Evolutionary conservation across 1,140 invertebrate species (phyloP).

Genomic region (Choristoneura fumiferana): DNA sequence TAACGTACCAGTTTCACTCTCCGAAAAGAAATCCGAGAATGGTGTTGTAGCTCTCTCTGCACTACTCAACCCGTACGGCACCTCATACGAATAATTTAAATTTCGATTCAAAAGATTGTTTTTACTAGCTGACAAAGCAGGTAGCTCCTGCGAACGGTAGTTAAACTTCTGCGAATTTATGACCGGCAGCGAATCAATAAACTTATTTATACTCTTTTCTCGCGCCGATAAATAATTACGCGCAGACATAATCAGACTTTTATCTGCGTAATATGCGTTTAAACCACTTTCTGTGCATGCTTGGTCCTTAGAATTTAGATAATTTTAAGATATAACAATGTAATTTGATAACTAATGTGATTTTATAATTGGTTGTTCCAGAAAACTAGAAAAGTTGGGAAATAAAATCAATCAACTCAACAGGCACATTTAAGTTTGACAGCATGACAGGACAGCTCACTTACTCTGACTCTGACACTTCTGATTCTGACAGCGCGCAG

Average conservation of each 20-base stretch:
- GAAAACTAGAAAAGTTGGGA: constrained; percentile 9
- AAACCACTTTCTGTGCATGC: not conserved
- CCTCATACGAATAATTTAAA: constrained; percentile 49
- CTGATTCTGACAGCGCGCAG: too few species aligned
- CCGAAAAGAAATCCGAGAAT: constrained; percentile 67
- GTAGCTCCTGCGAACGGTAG: constrained; percentile 49
- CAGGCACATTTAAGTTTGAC: not conserved
- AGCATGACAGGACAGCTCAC: too few species aligned
- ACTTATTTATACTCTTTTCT: constrained; percentile 59
- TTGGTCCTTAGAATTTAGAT: not conserved
- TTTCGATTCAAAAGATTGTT: constrained; percentile 55
- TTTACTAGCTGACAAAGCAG: constrained; percentile 53
- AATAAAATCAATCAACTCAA: constrained; percentile 13
- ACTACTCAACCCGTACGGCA: constrained; percentile 40
- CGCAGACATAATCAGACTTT: constrained; percentile 60
- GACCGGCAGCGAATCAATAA: constrained; percentile 62
- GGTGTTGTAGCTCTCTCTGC: constrained; percentile 57
- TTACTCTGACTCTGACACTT: too few species aligned
- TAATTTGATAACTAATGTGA: not conserved
- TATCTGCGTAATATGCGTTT: too few species aligned
- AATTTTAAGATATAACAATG: too few species aligned
- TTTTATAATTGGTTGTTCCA: not conserved
- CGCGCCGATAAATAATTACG: constrained; percentile 63
- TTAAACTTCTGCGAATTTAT: constrained; percentile 58
- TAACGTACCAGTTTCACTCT: constrained; percentile 61